These are phyloP conservation scores for Pseudomugil tenellus DNA, from an alignment of 2,797 vertebrate genomes.

Conservation along the genomic window DNA sequence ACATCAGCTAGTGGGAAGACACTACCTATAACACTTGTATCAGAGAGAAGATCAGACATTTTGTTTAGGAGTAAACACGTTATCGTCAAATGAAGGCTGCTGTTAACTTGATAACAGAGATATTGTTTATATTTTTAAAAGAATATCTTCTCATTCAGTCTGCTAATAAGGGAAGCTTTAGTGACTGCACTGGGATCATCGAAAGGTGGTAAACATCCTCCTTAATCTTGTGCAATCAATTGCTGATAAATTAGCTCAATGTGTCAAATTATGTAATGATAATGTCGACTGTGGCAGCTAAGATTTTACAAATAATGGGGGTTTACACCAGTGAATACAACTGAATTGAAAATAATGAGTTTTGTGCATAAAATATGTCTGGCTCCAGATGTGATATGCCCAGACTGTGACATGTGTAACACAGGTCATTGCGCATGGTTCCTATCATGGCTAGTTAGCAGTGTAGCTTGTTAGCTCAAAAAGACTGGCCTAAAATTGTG, in stretches of 20 bases:
- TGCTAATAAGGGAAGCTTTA: slow-evolving; percentile 16
- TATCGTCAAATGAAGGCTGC: not conserved
- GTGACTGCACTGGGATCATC: not conserved
- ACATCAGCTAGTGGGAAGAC: slow-evolving; percentile 15
- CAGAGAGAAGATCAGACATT: slow-evolving; percentile 7
- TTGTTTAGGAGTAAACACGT: slow-evolving; percentile 10
- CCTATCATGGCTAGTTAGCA: slow-evolving; percentile 64
- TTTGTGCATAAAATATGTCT: slow-evolving; percentile 58
- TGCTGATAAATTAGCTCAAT: slow-evolving; percentile 37
- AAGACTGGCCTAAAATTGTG: slow-evolving; percentile 40
- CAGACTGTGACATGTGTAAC: slow-evolving; percentile 57
- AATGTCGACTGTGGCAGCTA: slow-evolving; percentile 48
- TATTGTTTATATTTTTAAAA: not conserved
- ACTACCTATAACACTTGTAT: slow-evolving; percentile 15
- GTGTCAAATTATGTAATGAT: slow-evolving; percentile 30
- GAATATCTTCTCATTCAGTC: not conserved
- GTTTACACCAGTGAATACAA: slow-evolving; percentile 41
- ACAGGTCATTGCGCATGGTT: slow-evolving; percentile 60
- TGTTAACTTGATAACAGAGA: not conserved
- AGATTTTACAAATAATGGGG: slow-evolving; percentile 50
- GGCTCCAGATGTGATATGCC: slow-evolving; percentile 54
- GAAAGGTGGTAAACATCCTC: slow-evolving; percentile 17
- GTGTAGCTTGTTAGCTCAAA: slow-evolving; percentile 63
- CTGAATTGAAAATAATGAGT: slow-evolving; percentile 69
- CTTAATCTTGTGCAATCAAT: slow-evolving; percentile 30